Conservation (phyloP, 2,888 invertebrate genomes). For the Hirtodrosophila duncani region DNA sequence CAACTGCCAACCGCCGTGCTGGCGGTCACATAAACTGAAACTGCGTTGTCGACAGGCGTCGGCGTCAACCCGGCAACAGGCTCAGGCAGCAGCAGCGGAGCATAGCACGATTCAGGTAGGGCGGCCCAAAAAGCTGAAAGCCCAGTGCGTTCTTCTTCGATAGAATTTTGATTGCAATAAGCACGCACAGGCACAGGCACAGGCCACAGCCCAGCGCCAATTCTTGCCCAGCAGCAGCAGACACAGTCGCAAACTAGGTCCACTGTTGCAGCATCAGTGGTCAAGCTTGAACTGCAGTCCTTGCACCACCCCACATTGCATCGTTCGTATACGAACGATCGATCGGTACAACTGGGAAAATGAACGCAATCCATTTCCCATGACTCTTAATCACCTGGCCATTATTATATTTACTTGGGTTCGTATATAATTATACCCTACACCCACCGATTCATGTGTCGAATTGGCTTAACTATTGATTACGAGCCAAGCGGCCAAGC, state of each 20-base stretch:
- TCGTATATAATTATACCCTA: constrained; percentile 57
- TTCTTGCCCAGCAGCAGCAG: background rate
- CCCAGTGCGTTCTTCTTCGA: constrained; percentile 57
- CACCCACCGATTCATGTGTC: constrained; percentile 51
- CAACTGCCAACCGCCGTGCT: constrained; percentile 31
- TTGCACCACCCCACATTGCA: background rate
- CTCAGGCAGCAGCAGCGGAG: constrained; percentile 18
- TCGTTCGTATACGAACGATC: background rate
- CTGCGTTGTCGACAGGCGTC: constrained; percentile 48
- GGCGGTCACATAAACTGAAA: constrained; percentile 65
- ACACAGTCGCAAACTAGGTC: background rate
- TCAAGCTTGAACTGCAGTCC: no score
- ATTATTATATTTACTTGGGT: constrained; percentile 64
- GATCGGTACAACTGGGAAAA: constrained; percentile 60
- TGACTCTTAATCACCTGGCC: constrained; percentile 65
- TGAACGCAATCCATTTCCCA: constrained; percentile 65
- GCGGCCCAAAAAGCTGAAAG: constrained; percentile 45
- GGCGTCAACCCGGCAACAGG: constrained; percentile 38
- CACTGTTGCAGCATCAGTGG: constrained; percentile 12
- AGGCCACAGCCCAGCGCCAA: background rate
- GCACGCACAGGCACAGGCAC: constrained; percentile 49
- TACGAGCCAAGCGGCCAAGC: background rate
- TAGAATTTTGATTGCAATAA: constrained; percentile 67
- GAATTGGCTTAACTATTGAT: constrained; percentile 59
- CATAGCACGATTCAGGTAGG: constrained; percentile 47